A percentile compares a stretch with the other conserved stretches of the same genome.
Evolutionary conservation across 2,113 vertebrate genomes (phyloP).

Genomic region (Noturus placidus): DNA sequence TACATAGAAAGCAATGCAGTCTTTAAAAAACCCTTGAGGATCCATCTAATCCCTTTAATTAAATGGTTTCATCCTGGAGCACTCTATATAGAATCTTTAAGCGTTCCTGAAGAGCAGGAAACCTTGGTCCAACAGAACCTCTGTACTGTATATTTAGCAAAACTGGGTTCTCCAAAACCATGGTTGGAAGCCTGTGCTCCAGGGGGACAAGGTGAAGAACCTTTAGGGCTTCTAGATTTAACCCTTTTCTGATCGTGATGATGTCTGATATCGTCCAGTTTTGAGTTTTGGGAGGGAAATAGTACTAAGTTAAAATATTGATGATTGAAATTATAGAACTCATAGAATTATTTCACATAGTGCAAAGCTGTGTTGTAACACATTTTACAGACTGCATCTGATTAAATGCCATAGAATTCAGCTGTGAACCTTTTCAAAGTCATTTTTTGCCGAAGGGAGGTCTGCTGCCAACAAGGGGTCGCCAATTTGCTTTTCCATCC

Average conservation of each 20-base stretch:
- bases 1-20: too few relatives aligned
- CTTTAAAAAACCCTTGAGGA: too few relatives aligned
- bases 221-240: background rate
- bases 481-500: conserved; percentile 85
- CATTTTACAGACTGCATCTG: background rate
- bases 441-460: conserved; percentile 91
- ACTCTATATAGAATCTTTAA: background rate
- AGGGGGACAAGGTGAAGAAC: background rate
- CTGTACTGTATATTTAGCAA: background rate
- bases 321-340: background rate
- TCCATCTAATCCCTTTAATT: too few relatives aligned
- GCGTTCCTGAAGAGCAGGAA: background rate
- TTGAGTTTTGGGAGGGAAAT: too few relatives aligned
- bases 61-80: background rate
- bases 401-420: background rate
- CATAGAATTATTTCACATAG: background rate
- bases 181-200: too few relatives aligned
- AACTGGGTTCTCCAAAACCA: background rate
- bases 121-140: background rate
- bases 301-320: background rate
- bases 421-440: conserved; percentile 89
- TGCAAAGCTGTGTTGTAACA: background rate
- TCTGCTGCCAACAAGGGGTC: conserved; percentile 84
- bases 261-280: background rate
- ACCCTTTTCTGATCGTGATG: background rate